Evolutionary conservation across 2,113 vertebrate genomes (phyloP), one percentile per base, ranked within the genome.

Genomic region (Clarias macrocephalus): DNA sequence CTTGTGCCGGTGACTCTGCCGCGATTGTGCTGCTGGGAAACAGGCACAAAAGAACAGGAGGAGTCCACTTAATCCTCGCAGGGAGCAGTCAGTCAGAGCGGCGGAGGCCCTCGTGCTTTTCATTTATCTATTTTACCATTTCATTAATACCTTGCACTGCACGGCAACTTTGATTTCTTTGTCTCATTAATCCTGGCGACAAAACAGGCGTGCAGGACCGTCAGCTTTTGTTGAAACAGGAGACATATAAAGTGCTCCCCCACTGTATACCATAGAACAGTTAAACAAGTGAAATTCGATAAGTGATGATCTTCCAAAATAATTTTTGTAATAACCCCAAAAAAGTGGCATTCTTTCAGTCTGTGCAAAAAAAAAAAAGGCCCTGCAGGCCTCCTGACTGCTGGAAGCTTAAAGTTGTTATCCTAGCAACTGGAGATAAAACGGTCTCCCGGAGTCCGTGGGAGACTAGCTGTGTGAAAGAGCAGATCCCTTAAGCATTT

Each of bases 11-110:
- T 84, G 63, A 85, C 90, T 83, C 73, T 30, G 85, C 76, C 65
- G 57, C 82, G 66, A 89, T 89, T 85, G 79, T 89, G 90, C 89
- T 65, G 70, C 91, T 90, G 92, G 92, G 94, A 93, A 93, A 92
- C 83, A 80, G 88, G 89, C 93, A 94, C 92, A 94, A 94, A 94
- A 60, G 92, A 91, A 93, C 92, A 92, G 92, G 92, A 90, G 93
- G 93, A 89, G 93, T 92, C 93, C 94, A 94, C 93, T 94, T 94
- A 93, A 93, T 93, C 90, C 92, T 72, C 82, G 88, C 82, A 75
- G 91, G 92, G 89, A 89, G 90, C 89, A 84, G 90, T 91, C 91
- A 91, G 90, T 92, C 88, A 80, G 89, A 92, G 91, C 90, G 76
- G 89, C 79, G 85, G 75, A 73, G 86, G 82, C 82, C 84, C 83